Conservation (phyloP, 1,140 invertebrate species). For the Megalopta genalis region DNA sequence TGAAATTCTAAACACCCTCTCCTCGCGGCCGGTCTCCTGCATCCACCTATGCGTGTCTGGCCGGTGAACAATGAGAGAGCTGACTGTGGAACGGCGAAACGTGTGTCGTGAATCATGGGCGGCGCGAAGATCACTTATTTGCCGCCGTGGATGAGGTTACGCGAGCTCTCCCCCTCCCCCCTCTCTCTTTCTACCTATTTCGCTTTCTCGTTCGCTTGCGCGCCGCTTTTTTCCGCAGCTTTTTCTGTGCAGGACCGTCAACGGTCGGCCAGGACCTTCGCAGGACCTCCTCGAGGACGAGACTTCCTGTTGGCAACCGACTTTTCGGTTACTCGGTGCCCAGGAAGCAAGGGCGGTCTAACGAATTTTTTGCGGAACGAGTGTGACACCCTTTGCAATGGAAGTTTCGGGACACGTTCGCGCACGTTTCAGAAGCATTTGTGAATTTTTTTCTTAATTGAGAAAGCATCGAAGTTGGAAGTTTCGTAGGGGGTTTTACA, state of each 20-base stretch:
- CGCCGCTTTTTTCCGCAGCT: not conserved
- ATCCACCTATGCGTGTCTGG: constrained; percentile 18
- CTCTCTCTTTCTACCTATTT: not conserved
- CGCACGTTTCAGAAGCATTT: too few species aligned
- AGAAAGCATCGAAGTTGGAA: too few species aligned
- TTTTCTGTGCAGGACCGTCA: not conserved
- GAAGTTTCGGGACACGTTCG: too few species aligned
- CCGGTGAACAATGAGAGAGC: constrained; percentile 34
- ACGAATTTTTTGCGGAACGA: too few species aligned
- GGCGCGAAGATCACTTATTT: constrained; percentile 38
- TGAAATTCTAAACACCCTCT: constrained; percentile 73
- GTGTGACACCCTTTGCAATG: too few species aligned
- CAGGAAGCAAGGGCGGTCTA: not conserved
- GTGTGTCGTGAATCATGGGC: constrained; percentile 40
- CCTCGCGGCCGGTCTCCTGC: constrained; percentile 28
- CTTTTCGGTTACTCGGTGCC: not conserved
- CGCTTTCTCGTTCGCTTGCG: not conserved
- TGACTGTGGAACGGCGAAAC: constrained; percentile 25
- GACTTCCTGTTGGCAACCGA: constrained; percentile 33
- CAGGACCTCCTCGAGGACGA: not conserved
- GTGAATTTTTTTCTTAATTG: too few species aligned
- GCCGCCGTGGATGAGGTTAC: constrained; percentile 51
- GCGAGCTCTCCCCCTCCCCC: constrained; percentile 21
- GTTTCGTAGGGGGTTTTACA: too few species aligned
- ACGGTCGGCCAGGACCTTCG: not conserved